Evolutionary conservation across 2,113 vertebrate genomes (phyloP), one percentile per base, ranked within the genome.

Genomic region (Pipa parva): DNA sequence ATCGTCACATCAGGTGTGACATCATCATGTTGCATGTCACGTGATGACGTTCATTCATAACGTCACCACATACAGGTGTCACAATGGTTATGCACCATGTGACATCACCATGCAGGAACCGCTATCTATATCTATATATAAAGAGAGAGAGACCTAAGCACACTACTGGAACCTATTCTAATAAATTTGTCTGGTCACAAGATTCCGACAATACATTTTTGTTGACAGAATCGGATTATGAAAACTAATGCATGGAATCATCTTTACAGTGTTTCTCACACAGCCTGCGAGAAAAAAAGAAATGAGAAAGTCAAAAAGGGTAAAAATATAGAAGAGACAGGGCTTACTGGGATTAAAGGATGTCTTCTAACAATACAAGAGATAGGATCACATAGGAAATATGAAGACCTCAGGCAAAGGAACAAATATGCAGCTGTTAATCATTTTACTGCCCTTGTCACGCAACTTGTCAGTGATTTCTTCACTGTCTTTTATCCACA

Each of bases 351-450:
- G 65, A 68, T 68, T 68, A 70, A 52, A 70, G 24, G 33, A 52
- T 36, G 28, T 68, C 65, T 59, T 36, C 65, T 50, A 68, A 59
- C 55, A 52, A 70, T 70, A 54, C 33, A 61, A 68, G 4, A 52
- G 46, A 59, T 59, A 70, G 57, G 58, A 70, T 70, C 66, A 28
- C 46, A 54, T 29, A 61, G 66, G 66, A 70, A 70, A 70, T 70
- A 70, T 70, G 66, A 70, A 61, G 57, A 46, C 66, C 66, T 45
- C 57, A 49, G 46, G 46, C 15, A 49, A 49, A 54, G 49, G 33
- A 52, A 31, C 66, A 70, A 59, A 70, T 61, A 70, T 70, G 66
- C 66, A 70, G 57, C 66, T 70, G 66, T 70, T 61, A 70, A 70
- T 70, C 57, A 70, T 70, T 70, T 61, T 48, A 61, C 51, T 70